These are phyloP conservation scores for Dugesia japonica DNA, from an alignment of 2,888 invertebrate genomes.

Conservation along the genomic window DNA sequence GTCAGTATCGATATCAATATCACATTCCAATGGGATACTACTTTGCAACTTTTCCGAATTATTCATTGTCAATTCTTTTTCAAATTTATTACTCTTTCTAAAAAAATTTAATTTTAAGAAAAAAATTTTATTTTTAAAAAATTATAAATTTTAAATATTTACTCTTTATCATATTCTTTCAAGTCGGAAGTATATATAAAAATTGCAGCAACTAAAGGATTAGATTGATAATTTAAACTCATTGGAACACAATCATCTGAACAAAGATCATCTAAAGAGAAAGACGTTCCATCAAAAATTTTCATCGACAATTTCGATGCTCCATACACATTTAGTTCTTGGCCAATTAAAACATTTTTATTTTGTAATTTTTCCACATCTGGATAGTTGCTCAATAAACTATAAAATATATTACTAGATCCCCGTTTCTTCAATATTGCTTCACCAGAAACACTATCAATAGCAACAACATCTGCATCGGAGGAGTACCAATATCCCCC, in stretches of 20 bases:
- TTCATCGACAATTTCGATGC: neutral
- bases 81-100: neutral
- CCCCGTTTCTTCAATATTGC: neutral
- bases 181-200: neutral
- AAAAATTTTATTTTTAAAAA: too few relatives aligned
- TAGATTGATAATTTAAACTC: neutral
- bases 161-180: neutral
- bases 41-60: neutral
- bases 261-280: neutral
- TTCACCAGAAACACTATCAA: neutral
- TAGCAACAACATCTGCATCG: neutral
- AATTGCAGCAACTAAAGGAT: neutral
- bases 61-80: neutral
- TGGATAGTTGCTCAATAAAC: neutral
- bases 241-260: neutral
- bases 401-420: slow-evolving; percentile 1
- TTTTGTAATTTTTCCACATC: neutral
- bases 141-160: neutral
- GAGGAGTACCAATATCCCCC: neutral
- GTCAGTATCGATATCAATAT: neutral
- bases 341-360: neutral
- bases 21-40: neutral
- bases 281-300: neutral
- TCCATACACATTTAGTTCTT: neutral
- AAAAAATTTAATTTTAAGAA: neutral